phyloP scores from a whole-genome alignment of 2,888 invertebrate genomes.

The Sinodicranocentrus sp. region DNA sequence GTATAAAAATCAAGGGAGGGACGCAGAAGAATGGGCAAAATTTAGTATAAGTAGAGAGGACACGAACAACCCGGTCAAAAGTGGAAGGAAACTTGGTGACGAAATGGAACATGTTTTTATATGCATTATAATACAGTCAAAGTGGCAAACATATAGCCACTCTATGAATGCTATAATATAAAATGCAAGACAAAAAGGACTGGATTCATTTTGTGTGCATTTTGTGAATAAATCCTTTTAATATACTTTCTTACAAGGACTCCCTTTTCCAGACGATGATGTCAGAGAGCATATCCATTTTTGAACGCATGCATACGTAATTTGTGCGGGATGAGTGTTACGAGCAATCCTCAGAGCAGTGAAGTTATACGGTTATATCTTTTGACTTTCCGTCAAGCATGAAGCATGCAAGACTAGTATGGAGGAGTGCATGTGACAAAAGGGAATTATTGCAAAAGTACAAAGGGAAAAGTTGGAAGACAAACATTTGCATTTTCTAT shows the following conservation, averaged over 20 bases:
- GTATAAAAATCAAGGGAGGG: constrained; percentile 28
- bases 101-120: too few species aligned
- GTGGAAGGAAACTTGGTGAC: too few species aligned
- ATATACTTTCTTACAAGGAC: too few species aligned
- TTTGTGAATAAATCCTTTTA: too few species aligned
- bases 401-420: too few species aligned
- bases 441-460: neutral
- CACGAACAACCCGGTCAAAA: constrained; percentile 32
- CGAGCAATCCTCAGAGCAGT: too few species aligned
- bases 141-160: too few species aligned
- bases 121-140: too few species aligned
- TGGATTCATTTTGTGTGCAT: constrained; percentile 22
- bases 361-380: neutral
- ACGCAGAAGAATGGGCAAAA: constrained; percentile 24
- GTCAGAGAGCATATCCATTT: too few species aligned
- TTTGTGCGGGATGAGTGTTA: neutral
- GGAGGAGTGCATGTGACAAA: neutral
- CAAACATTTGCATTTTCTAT: constrained; percentile 24
- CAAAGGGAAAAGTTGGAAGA: constrained; percentile 1
- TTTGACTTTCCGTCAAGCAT: too few species aligned
- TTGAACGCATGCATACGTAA: neutral
- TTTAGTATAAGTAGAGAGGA: constrained; percentile 28
- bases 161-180: neutral
- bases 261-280: too few species aligned
- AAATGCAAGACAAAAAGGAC: constrained; percentile 6